A percentile compares a stretch with the other conserved stretches of the same genome.
Conservation (phyloP, 1,140 invertebrate genomes). For the Micrasema minimum region DNA sequence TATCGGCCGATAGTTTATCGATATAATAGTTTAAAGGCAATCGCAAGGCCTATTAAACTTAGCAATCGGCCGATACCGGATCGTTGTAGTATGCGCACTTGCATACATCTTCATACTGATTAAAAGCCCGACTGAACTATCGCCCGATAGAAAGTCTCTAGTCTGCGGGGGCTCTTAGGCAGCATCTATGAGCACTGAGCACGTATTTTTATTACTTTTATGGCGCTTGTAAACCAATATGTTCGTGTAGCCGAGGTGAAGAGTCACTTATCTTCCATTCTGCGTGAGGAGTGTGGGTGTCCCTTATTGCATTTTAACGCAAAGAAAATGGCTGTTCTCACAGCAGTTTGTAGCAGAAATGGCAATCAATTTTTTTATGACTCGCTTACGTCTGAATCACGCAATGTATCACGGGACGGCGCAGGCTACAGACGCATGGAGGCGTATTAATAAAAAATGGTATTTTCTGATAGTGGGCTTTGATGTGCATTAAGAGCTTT, state of each 20-base stretch:
- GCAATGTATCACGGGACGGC: constrained; percentile 17
- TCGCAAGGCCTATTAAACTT: too few relatives aligned
- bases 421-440: neutral
- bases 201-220: too few relatives aligned
- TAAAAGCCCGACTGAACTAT: too few relatives aligned
- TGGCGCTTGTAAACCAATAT: too few relatives aligned
- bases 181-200: too few relatives aligned
- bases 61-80: too few relatives aligned
- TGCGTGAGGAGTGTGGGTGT: constrained; percentile 22
- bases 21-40: too few relatives aligned
- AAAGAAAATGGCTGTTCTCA: constrained; percentile 27
- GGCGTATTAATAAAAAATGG: constrained; percentile 17
- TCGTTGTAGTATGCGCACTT: too few relatives aligned
- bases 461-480: constrained; percentile 17
- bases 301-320: constrained; percentile 37
- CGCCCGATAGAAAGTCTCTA: too few relatives aligned
- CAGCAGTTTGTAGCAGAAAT: constrained; percentile 22
- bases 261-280: constrained; percentile 10
- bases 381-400: constrained; percentile 10
- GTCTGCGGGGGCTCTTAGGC: too few relatives aligned
- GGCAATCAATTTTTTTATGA: constrained; percentile 29
- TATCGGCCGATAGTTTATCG: too few relatives aligned
- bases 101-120: too few relatives aligned
- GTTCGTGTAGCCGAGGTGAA: neutral
- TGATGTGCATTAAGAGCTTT: neutral